Evolutionary conservation across 1,140 invertebrate species (phyloP).

Genomic region (Cydia splendana): DNA sequence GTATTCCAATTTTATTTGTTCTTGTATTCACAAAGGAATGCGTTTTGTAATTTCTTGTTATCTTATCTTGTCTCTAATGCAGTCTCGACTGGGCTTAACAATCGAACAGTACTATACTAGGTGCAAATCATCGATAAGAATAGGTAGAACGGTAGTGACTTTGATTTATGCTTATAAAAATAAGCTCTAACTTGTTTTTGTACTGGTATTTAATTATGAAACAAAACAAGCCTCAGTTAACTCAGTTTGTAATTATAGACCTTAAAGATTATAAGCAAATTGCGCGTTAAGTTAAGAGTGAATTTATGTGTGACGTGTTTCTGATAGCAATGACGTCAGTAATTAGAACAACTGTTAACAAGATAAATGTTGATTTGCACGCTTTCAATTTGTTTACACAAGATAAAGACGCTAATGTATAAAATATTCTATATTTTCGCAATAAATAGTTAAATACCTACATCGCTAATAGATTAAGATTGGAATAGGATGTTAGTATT

Average conservation of each 20-base stretch:
- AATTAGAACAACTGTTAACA: constrained; percentile 26
- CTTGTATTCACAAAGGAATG: not conserved
- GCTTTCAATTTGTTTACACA: constrained; percentile 31
- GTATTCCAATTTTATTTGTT: not conserved
- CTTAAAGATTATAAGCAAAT: constrained; percentile 1
- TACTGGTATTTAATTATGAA: not conserved
- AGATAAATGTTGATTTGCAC: constrained; percentile 25
- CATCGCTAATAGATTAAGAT: constrained; percentile 13
- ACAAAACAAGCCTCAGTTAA: constrained; percentile 9
- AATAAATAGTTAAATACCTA: not conserved
- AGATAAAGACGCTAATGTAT: constrained; percentile 19
- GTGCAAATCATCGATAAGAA: constrained; percentile 21
- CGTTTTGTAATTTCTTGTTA: not conserved
- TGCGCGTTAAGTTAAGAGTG: constrained; percentile 30
- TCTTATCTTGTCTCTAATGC: not conserved
- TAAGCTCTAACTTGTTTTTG: constrained; percentile 8
- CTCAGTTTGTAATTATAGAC: not conserved
- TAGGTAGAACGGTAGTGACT: constrained; percentile 21
- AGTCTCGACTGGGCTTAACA: not conserved
- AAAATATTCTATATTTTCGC: constrained; percentile 4
- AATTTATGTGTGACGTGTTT: constrained; percentile 29
- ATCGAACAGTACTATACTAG: not conserved
- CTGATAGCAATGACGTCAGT: constrained; percentile 29
- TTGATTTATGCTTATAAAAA: constrained; percentile 3
- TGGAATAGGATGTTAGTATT: constrained; percentile 16